phyloP scores from a whole-genome alignment of 2,797 vertebrate species.

The Molossus alvarezi region DNA sequence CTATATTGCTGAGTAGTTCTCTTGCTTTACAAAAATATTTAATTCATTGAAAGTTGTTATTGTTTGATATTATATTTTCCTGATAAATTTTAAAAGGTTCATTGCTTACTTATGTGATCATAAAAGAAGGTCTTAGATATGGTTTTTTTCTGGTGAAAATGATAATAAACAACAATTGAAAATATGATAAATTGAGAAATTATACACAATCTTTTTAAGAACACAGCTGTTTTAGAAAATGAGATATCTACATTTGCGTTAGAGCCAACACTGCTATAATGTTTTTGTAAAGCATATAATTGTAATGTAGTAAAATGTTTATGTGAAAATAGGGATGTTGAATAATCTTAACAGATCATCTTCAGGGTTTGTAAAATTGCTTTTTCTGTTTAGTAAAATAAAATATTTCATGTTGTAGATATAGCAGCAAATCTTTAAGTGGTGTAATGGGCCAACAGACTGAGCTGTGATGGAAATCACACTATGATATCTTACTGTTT shows the following conservation, averaged over 20 bases:
- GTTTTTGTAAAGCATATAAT: slow-evolving; percentile 60
- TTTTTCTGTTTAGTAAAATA: slow-evolving; percentile 40
- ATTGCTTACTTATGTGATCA: slow-evolving; percentile 26
- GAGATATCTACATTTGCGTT: slow-evolving; percentile 69
- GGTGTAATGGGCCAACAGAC: background rate
- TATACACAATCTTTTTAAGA: slow-evolving; percentile 55
- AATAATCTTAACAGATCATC: slow-evolving; percentile 49
- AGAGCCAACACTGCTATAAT: background rate
- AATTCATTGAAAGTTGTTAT: slow-evolving; percentile 18
- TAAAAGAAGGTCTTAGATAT: slow-evolving; percentile 49
- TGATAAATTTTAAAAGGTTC: slow-evolving; percentile 60
- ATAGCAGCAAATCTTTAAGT: background rate
- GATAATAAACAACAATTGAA: slow-evolving; percentile 66
- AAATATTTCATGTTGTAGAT: background rate
- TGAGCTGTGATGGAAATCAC: background rate
- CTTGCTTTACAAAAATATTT: slow-evolving; percentile 19
- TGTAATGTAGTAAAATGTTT: slow-evolving; percentile 64
- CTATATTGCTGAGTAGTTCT: background rate
- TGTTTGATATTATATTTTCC: slow-evolving; percentile 56
- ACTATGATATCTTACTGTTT: background rate
- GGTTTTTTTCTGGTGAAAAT: slow-evolving; percentile 71
- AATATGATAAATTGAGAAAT: slow-evolving; percentile 81
- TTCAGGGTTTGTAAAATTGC: slow-evolving; percentile 43
- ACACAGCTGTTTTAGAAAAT: slow-evolving; percentile 76
- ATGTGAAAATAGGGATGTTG: slow-evolving; percentile 65